Evolutionary conservation across 2,888 invertebrate genomes (phyloP), one percentile per base, ranked within the genome.

Genomic region (Caenorhabditis angaria): DNA sequence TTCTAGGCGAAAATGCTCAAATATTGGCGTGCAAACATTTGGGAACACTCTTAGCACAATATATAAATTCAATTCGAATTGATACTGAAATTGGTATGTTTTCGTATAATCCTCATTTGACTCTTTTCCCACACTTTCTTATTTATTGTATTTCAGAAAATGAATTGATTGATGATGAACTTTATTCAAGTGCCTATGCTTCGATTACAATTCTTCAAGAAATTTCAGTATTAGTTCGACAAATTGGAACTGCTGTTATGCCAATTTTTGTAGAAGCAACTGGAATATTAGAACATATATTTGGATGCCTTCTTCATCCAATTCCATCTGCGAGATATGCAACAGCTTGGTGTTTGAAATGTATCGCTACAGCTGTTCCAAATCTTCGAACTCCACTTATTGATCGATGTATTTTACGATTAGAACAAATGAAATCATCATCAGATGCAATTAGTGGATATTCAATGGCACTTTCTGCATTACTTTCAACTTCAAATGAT

Each of bases 1-100:
- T 97, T 92, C 90, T 99, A 25, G 94, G 96, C 0, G 99, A 99
- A 89, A 96, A 96, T 84, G 95, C 97, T 10, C 99, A 99, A 89
- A 92, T 94, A 32, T 88, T 89, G 22, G 97, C 97, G 0, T 94
- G 94, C 87, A 94, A 95, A 87, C 95, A 97, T 89, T 92, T 99
- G 62, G 93, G 94, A 77, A 93, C 93, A 80, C 92, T 96, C 63
- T 92, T 97, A 28, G 92, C 93, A 51, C 94, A 94, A 86, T 95
- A 96, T 89, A 95, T 96, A 94, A 94, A 94, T 89, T 93, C 93
- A 5, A 94, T 95, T 77, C 91, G 91, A 76, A 29, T 71, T 29
- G 65, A 62, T n/a, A 66, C 56, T 18, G 66, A 71, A 24, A 67
- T 53, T 29, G 35, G 66, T 41, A 64, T 61, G n/a, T 63, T 61